Conservation (phyloP, 2,113 vertebrate species). For the Cheirogaleus medius region DNA sequence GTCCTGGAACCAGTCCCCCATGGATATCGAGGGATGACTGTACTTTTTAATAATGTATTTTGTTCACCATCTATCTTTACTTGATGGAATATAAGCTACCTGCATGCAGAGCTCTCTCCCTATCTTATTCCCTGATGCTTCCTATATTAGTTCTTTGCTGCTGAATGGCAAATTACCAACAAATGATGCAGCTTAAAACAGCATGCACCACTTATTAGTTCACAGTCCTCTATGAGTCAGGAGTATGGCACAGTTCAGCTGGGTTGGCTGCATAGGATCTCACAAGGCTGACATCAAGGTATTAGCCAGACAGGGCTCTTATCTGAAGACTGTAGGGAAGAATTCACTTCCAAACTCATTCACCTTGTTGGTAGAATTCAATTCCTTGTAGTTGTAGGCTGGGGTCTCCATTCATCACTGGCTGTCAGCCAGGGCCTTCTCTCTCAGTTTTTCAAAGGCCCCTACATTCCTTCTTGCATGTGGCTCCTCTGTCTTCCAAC, state of each 20-base stretch:
- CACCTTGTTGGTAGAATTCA: background rate
- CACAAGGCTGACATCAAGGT: background rate
- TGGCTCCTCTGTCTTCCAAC: background rate
- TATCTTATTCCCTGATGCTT: background rate
- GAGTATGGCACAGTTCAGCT: background rate
- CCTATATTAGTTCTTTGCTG: background rate
- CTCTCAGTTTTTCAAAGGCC: background rate
- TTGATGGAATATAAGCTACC: background rate
- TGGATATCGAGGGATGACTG: background rate
- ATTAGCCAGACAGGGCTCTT: background rate
- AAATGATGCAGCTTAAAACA: background rate
- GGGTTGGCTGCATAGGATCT: background rate
- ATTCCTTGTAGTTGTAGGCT: background rate
- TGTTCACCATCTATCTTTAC: background rate
- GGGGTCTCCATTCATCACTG: background rate
- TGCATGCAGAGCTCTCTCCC: background rate
- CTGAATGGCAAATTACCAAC: background rate
- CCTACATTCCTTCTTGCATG: background rate
- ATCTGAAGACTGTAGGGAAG: background rate
- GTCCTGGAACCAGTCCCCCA: background rate
- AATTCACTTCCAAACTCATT: background rate
- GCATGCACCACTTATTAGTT: background rate
- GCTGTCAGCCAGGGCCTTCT: background rate
- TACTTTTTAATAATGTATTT: background rate
- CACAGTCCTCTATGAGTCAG: background rate